Base-by-base conservation (phyloP, 37 sponge, comb jelly and placozoan species). In the Lycopodina hypogea region DNA sequence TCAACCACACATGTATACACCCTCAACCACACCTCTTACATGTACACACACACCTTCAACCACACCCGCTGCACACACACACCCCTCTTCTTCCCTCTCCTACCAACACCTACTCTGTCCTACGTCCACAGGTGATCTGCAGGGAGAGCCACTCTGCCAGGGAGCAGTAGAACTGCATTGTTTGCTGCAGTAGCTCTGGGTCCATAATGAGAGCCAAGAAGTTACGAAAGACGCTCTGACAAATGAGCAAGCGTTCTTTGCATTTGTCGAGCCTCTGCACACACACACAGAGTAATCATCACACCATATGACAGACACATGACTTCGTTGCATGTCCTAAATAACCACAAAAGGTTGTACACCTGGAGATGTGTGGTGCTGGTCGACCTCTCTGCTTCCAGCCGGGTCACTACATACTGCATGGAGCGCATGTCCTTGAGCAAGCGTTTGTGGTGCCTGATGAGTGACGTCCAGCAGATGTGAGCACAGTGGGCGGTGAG, bases 401-500 rank as follows among this genome's bases (percentile, higher is more conserved):
- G 17, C 9, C 58, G 23, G 36, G 82, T 48, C 30, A 72, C 19
- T 12, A 35, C 62, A 1, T 40, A 36, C 23, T 50, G 23, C 50
- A 81, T 61, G 53, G 85, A 84, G n/a, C 78, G 68, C 30, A 93
- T 77, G 24, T 90, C 88, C 59, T 78, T 78, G 40, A 87, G 26
- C 9, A 67, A 33, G 30, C 60, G 55, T 0, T 74, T 57, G 38
- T 85, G 82, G 2, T 78, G 72, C 38, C 83, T 79, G 50, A 89
- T 64, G 41, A 78, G 45, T 14, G 94, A 86, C 36, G 84, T 72
- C 26, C 91, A 78, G 21, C 88, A 56, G n/a, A 97, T 53, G 71
- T 97, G 93, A 45, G 84, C 68, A 39, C 88, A 78, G 45, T 88
- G 84, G 0, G 84, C 81, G 0, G 97, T 93, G 82, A 97, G 58